phyloP scores from a whole-genome alignment of 2,113 vertebrate genomes.

The Bos indicus region DNA sequence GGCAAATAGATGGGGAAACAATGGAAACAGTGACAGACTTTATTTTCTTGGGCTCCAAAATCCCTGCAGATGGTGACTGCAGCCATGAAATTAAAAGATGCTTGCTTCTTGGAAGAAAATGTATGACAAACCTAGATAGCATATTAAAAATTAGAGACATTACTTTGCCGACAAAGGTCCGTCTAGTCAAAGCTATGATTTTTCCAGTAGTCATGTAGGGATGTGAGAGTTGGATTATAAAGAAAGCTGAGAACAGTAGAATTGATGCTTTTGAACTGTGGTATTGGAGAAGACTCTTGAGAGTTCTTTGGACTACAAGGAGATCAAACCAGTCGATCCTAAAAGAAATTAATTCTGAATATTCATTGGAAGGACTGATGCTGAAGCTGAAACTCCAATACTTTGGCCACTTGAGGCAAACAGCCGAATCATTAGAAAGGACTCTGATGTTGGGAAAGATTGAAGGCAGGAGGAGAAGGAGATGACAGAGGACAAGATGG shows the following conservation, averaged over 20 bases:
- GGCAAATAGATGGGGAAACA: neutral
- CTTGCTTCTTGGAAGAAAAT: neutral
- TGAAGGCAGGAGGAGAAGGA: neutral
- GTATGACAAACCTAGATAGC: neutral
- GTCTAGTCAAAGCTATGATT: neutral
- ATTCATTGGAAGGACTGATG: neutral
- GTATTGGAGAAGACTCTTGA: neutral
- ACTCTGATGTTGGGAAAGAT: neutral
- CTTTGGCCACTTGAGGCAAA: neutral
- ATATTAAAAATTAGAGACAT: neutral
- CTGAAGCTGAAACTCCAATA: neutral
- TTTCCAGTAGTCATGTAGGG: neutral
- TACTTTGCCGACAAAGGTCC: neutral
- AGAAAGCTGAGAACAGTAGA: neutral
- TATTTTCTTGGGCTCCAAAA: neutral
- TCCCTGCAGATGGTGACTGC: neutral
- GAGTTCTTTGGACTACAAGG: neutral
- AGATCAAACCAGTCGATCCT: neutral
- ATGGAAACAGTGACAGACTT: neutral
- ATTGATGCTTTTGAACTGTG: neutral
- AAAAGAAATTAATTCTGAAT: neutral
- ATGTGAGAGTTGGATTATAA: neutral
- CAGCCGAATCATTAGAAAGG: neutral
- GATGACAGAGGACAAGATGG: neutral
- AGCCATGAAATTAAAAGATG: neutral